Evolutionary conservation across 1,140 invertebrate species (phyloP).

Genomic region (Muscidifurax raptorellus): DNA sequence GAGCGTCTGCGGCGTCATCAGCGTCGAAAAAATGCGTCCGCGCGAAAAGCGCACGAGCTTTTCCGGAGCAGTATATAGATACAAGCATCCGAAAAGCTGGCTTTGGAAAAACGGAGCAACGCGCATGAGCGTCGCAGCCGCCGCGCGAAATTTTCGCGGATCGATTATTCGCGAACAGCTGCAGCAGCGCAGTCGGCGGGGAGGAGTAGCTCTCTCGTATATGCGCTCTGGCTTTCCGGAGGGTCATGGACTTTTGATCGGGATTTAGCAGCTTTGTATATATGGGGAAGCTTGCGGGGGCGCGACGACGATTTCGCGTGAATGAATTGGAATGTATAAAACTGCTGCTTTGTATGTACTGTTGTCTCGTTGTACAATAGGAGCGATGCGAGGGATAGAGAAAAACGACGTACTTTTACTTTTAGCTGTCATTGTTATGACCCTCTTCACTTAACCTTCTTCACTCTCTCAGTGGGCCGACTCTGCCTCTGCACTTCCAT

Average conservation of each 20-base stretch:
- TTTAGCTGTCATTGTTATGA: too few relatives aligned
- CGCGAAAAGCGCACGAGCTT: slow-evolving; percentile 5
- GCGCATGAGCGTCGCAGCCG: slow-evolving; percentile 63
- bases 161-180: slow-evolving; percentile 71
- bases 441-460: too few relatives aligned
- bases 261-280: background rate
- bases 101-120: slow-evolving; percentile 55
- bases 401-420: too few relatives aligned
- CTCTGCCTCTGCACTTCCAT: background rate
- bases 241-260: slow-evolving; percentile 6
- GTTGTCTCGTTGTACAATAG: too few relatives aligned
- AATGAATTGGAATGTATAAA: too few relatives aligned
- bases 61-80: too few relatives aligned
- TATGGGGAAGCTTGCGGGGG: too few relatives aligned
- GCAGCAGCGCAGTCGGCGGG: slow-evolving; percentile 58
- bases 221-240: background rate
- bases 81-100: slow-evolving; percentile 53
- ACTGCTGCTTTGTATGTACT: too few relatives aligned
- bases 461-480: too few relatives aligned
- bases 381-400: too few relatives aligned
- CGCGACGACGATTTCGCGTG: too few relatives aligned
- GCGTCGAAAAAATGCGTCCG: background rate
- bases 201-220: slow-evolving; percentile 5
- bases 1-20: too few relatives aligned
- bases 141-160: slow-evolving; percentile 67